Conservation (phyloP, 92 coral and sea anemone species). For the Virgularia gustaviana region DNA sequence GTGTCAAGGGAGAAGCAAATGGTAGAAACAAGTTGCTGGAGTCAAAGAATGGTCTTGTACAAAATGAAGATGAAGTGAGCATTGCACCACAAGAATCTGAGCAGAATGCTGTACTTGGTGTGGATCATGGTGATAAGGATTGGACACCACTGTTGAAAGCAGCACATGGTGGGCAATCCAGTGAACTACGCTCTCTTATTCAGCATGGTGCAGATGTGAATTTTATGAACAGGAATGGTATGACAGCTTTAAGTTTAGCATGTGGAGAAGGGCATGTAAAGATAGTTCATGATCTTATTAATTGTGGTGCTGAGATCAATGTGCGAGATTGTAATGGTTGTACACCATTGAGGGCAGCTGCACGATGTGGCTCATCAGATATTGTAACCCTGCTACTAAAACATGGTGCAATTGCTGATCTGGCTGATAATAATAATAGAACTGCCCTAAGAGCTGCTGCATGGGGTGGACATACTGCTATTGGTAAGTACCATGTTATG, state of each 20-base stretch:
- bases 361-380: conserved; percentile 91
- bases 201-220: conserved; percentile 96
- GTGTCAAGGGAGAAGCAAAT: conserved; percentile 16
- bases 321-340: conserved; percentile 86
- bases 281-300: conserved; percentile 84
- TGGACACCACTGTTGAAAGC: conserved; percentile 89
- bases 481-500: conserved; percentile 50
- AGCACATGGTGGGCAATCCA: conserved; percentile 79
- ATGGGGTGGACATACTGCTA: conserved; percentile 95
- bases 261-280: conserved; percentile 88
- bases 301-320: conserved; percentile 90
- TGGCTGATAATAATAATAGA: conserved; percentile 85
- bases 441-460: conserved; percentile 98
- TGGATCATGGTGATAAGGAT: conserved; percentile 79
- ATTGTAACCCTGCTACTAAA: conserved; percentile 83
- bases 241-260: conserved; percentile 87
- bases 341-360: conserved; percentile 85
- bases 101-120: conserved; percentile 53
- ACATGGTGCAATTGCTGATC: conserved; percentile 78
- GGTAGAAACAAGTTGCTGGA: conserved; percentile 72
- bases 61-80: conserved; percentile 42
- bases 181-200: conserved; percentile 69
- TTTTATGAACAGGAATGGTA: conserved; percentile 81
- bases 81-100: conserved; percentile 63
- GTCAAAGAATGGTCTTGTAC: conserved; percentile 48